phyloP scores from a whole-genome alignment of 37 sponge, comb jelly and placozoan genomes.

The Mnemiopsis leidyi region DNA sequence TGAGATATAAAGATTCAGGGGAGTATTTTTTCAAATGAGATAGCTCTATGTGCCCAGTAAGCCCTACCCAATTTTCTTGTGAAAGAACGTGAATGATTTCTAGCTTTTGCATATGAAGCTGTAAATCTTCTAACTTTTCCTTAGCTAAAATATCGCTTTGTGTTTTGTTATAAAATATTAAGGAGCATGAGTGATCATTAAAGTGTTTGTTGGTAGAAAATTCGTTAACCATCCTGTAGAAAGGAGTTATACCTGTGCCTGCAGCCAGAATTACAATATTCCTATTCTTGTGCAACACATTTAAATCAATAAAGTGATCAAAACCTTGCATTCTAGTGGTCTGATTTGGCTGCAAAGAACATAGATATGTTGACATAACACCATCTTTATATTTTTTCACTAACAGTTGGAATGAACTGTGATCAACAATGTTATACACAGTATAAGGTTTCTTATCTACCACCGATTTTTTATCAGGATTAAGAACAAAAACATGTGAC shows the following conservation, averaged over 20 bases:
- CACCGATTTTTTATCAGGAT: neutral
- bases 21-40: neutral
- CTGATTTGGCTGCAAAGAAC: neutral
- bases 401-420: neutral
- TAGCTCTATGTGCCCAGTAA: neutral
- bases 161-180: conserved; percentile 47
- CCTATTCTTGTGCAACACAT: neutral
- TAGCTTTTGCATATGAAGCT: neutral
- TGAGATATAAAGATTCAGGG: conserved; percentile 6
- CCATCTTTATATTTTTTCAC: conserved; percentile 23
- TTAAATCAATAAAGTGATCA: conserved; percentile 16
- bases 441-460: conserved; percentile 49
- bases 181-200: neutral
- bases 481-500: conserved; percentile 6
- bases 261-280: conserved; percentile 27
- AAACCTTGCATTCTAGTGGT: neutral
- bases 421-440: neutral
- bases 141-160: neutral
- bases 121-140: neutral
- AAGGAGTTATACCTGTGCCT: conserved; percentile 61
- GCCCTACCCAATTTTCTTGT: conserved; percentile 28
- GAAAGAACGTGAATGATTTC: neutral
- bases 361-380: neutral
- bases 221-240: conserved; percentile 3
- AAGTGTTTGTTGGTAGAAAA: neutral